A percentile compares a stretch with the other conserved stretches of the same genome.
Conservation (phyloP, 2,888 invertebrate genomes). For the Amiota communis region DNA sequence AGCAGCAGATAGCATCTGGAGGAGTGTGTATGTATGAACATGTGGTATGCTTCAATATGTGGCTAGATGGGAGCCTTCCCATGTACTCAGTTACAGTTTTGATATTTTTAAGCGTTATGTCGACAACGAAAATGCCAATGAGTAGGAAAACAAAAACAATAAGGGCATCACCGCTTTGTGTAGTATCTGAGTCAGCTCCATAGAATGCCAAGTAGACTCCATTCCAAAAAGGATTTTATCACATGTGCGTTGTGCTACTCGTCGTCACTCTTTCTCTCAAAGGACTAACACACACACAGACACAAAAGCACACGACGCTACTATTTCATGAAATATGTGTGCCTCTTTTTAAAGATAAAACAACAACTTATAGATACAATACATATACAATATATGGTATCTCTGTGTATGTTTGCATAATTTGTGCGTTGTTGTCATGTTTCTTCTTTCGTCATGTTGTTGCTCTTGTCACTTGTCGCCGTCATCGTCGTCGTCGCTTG, state of each 20-base stretch:
- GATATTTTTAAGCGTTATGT: constrained; percentile 28
- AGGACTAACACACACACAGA: not conserved
- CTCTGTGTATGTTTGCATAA: constrained; percentile 53
- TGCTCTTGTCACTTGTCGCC: constrained; percentile 13
- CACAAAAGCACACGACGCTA: constrained; percentile 31
- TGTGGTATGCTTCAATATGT: constrained; percentile 4
- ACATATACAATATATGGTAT: no score
- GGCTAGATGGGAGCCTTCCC: not conserved
- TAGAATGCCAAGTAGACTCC: no score
- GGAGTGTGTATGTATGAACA: constrained; percentile 37
- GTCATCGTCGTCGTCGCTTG: constrained; percentile 40
- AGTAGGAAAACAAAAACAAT: constrained; percentile 5
- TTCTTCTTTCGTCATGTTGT: constrained; percentile 38
- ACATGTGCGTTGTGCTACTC: not conserved
- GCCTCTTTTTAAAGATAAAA: not conserved
- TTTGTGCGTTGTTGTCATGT: constrained; percentile 65
- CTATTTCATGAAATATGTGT: constrained; percentile 40
- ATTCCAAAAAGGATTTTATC: no score
- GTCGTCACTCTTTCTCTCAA: not conserved
- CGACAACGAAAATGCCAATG: constrained; percentile 16
- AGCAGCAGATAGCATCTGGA: no score
- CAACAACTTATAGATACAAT: no score
- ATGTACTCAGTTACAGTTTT: constrained; percentile 34
- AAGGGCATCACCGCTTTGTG: not conserved
- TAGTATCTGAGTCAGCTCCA: not conserved